These are phyloP conservation scores for Nibea albiflora DNA, from an alignment of 2,113 vertebrate genomes.

Conservation along the genomic window DNA sequence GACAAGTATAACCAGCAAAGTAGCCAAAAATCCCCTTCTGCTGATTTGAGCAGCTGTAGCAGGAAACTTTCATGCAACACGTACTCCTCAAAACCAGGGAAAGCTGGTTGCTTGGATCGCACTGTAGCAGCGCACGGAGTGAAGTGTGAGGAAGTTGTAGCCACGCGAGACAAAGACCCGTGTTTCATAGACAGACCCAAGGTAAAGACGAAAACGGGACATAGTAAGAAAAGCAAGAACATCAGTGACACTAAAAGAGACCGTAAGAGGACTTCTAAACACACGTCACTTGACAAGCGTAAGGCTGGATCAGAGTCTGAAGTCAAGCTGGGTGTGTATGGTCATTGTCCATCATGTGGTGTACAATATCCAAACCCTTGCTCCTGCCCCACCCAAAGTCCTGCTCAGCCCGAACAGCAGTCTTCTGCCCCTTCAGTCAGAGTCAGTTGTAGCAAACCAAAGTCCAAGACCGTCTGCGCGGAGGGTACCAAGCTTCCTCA, in stretches of 20 bases:
- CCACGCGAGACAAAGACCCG: conserved; percentile 72
- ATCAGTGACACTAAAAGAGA: conserved; percentile 63
- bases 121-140: conserved; percentile 64
- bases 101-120: conserved; percentile 31
- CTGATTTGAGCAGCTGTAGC: neutral
- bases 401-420: conserved; percentile 56
- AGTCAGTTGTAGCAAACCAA: conserved; percentile 69
- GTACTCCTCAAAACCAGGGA: conserved; percentile 76
- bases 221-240: conserved; percentile 60
- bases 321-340: conserved; percentile 7
- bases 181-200: conserved; percentile 86
- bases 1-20: conserved; percentile 66
- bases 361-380: conserved; percentile 60
- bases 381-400: conserved; percentile 57
- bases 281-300: conserved; percentile 67
- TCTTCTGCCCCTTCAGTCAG: conserved; percentile 33
- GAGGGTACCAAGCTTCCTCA: conserved; percentile 72
- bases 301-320: conserved; percentile 77
- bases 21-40: conserved; percentile 70
- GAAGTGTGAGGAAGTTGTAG: conserved; percentile 76
- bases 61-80: conserved; percentile 78
- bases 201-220: conserved; percentile 87
- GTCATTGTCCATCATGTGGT: conserved; percentile 58
- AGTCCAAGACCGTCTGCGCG: conserved; percentile 28
- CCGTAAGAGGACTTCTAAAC: conserved; percentile 60